phyloP scores from a whole-genome alignment of 2,888 invertebrate genomes.

The Conus canariensis region DNA sequence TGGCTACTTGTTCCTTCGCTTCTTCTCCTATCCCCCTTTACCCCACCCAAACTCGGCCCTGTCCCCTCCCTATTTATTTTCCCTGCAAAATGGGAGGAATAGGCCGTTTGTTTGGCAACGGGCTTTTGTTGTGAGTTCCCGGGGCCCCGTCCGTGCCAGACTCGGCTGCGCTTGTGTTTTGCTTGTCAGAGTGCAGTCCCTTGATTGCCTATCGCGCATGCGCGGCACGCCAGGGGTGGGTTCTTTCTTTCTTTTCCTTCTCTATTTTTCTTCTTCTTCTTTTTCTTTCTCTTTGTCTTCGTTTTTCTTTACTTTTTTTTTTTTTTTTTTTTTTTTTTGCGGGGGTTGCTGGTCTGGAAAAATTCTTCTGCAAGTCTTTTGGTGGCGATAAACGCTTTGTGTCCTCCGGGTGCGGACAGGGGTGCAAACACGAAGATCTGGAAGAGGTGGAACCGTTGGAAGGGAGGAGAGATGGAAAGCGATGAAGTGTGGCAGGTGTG shows the following conservation, averaged over 20 bases:
- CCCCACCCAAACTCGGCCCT: not conserved
- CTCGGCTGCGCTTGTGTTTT: slow-evolving; percentile 36
- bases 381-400: slow-evolving; percentile 37
- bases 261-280: no score
- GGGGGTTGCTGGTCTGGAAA: slow-evolving; percentile 23
- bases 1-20: slow-evolving; percentile 23
- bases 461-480: not conserved
- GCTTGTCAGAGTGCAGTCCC: slow-evolving; percentile 46
- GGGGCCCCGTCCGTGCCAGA: slow-evolving; percentile 16
- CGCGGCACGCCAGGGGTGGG: slow-evolving; percentile 31
- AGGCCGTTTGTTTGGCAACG: slow-evolving; percentile 48
- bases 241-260: not conserved
- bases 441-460: not conserved
- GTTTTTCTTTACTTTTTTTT: no score
- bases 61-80: slow-evolving; percentile 44
- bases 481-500: slow-evolving; percentile 28
- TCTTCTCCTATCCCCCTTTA: no score
- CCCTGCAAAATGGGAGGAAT: slow-evolving; percentile 48
- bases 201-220: slow-evolving; percentile 43
- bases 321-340: no score
- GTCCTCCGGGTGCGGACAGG: slow-evolving; percentile 25
- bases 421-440: slow-evolving; percentile 10
- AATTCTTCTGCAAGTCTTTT: slow-evolving; percentile 38
- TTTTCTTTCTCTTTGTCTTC: no score
- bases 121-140: slow-evolving; percentile 48